Evolutionary conservation across 1,140 invertebrate species (phyloP).

Genomic region (Nymphalis io): DNA sequence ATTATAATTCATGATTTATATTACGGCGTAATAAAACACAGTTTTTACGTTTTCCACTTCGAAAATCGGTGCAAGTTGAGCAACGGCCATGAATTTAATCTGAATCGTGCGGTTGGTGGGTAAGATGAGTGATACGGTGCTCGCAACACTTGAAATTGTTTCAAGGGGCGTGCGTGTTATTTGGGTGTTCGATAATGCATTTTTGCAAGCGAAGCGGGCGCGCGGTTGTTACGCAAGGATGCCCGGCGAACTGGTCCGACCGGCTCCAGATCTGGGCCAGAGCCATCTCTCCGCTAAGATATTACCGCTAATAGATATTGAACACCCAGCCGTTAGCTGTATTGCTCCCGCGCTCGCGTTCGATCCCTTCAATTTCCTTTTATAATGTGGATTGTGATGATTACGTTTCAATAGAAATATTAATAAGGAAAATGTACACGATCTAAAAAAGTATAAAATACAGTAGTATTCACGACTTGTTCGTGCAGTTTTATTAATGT

Average conservation of each 20-base stretch:
- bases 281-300: conserved; percentile 74
- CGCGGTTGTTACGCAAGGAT: conserved; percentile 73
- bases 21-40: conserved; percentile 56
- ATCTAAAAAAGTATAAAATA: neutral
- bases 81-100: conserved; percentile 55
- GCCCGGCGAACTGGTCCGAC: conserved; percentile 71
- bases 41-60: conserved; percentile 61
- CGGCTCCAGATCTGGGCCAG: conserved; percentile 76
- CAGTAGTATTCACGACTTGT: neutral
- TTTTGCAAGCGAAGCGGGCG: conserved; percentile 67
- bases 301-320: conserved; percentile 77
- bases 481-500: conserved; percentile 4
- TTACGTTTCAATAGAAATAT: conserved; percentile 5
- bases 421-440: neutral
- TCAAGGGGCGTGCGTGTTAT: conserved; percentile 64
- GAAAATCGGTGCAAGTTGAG: conserved; percentile 69
- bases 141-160: conserved; percentile 64
- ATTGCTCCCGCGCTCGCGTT: conserved; percentile 27
- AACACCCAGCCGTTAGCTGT: conserved; percentile 56
- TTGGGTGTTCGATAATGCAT: conserved; percentile 71
- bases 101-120: conserved; percentile 49
- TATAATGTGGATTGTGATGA: conserved; percentile 11
- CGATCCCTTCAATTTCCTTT: conserved; percentile 23
- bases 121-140: conserved; percentile 56
- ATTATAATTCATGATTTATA: conserved; percentile 74